Evolutionary conservation across 2,797 vertebrate species (phyloP).

Genomic region (Bucorvus abyssinicus): DNA sequence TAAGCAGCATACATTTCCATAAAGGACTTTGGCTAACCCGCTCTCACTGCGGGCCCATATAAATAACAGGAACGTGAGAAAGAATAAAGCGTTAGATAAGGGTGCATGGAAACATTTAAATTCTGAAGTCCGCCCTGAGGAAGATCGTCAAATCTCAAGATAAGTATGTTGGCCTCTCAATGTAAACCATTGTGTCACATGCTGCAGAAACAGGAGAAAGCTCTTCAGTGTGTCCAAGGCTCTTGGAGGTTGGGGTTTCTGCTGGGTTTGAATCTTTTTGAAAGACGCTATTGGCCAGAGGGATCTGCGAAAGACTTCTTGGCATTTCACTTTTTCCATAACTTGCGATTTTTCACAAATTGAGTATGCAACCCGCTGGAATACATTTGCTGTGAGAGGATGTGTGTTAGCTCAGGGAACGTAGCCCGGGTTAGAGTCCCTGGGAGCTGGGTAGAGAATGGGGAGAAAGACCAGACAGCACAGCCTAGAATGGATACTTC

Average conservation of each 20-base stretch:
- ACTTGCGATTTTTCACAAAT: neutral
- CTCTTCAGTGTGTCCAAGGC: neutral
- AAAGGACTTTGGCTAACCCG: constrained; percentile 15
- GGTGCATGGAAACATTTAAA: constrained; percentile 46
- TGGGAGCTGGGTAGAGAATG: neutral
- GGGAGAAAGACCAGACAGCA: neutral
- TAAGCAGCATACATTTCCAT: constrained; percentile 40
- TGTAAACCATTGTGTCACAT: neutral
- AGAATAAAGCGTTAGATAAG: constrained; percentile 47
- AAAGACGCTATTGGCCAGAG: neutral
- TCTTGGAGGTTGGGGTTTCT: neutral
- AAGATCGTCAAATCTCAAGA: constrained; percentile 9
- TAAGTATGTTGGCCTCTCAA: neutral
- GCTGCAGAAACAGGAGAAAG: neutral
- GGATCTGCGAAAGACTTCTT: neutral
- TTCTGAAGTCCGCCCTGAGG: neutral
- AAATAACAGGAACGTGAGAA: constrained; percentile 43
- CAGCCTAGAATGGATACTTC: neutral
- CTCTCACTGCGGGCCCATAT: neutral
- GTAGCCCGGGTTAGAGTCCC: neutral
- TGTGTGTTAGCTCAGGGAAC: neutral
- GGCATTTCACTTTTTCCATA: neutral
- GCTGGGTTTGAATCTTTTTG: neutral
- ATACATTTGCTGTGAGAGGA: rapidly evolving
- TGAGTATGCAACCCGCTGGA: neutral